Evolutionary conservation across 2,797 vertebrate species (phyloP), one percentile per base, ranked within the genome.

Genomic region (Crocodylus rhombifer): DNA sequence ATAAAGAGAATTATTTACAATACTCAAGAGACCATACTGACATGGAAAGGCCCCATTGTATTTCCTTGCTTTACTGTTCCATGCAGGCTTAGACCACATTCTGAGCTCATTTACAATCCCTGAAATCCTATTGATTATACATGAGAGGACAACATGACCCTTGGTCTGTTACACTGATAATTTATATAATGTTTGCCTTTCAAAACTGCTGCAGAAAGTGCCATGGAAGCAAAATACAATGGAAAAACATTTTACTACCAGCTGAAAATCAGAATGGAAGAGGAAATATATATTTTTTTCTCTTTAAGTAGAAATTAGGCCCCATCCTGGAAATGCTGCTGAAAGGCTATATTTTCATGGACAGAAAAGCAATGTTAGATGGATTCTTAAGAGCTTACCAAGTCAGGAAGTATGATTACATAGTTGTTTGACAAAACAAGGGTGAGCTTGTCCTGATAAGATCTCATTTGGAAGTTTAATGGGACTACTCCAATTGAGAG

Each of bases 401-500:
- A 92, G n/a, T 0, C 30, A 30, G 62, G 80, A 82, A 91, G 94
- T 82, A 77, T 74, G 78, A 91, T 96, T 96, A 95, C 36, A 0
- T 91, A 97, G 95, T 75, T 64, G 84, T 88, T 86, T 91, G 79
- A 77, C 26, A 89, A 81, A 87, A 94, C 95, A 77, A 67, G 82
- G 95, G 94, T 91, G 94, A 95, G 91, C 83, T 85, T 92, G 95
- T 94, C 94, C 95, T 81, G 89, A 95, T 90, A 81, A 51, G 23
- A 77, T 87, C 75, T 89, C 84, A 87, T 88, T 95, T 88, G 67
- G 77, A 85, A 95, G 92, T 67, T 51, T 92, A 92, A 79, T 4
- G 10, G 76, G 93, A 93, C 93, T 95, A 95, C 95, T 94, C 91
- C 91, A 9, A 91, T 95, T 92, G 28, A 73, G 92, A 89, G 94